A percentile compares a stretch with the other conserved stretches of the same genome.
phyloP scores from a whole-genome alignment of 2,113 vertebrate genomes.

The Melozone crissalis region DNA sequence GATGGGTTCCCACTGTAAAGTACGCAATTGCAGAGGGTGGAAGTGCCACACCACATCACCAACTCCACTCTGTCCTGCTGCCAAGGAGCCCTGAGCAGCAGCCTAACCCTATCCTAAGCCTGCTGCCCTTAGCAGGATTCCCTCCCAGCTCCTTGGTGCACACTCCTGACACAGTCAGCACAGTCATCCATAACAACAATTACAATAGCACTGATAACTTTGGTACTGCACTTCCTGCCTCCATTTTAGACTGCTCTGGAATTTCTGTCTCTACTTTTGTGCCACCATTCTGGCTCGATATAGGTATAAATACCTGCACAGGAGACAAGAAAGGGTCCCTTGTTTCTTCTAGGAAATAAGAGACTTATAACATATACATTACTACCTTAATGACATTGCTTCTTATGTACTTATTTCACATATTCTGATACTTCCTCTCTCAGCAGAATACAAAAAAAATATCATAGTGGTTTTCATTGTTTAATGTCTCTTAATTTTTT shows the following conservation, averaged over 20 bases:
- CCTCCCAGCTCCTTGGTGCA: neutral
- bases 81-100: neutral
- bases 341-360: neutral
- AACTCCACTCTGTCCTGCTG: neutral
- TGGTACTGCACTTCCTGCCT: neutral
- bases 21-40: neutral
- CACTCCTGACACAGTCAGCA: neutral
- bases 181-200: too few species aligned
- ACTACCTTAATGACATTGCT: neutral
- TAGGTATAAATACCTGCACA: neutral
- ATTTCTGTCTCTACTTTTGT: neutral
- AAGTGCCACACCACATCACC: neutral
- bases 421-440: neutral
- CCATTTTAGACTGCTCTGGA: neutral
- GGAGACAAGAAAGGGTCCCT: neutral
- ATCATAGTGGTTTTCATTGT: neutral
- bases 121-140: neutral
- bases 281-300: neutral
- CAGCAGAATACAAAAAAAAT: neutral
- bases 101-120: neutral
- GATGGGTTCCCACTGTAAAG: neutral
- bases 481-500: neutral
- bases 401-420: neutral
- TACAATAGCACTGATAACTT: too few species aligned
- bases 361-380: neutral